phyloP scores from a whole-genome alignment of 2,888 invertebrate species.

The Epirrita christyi region DNA sequence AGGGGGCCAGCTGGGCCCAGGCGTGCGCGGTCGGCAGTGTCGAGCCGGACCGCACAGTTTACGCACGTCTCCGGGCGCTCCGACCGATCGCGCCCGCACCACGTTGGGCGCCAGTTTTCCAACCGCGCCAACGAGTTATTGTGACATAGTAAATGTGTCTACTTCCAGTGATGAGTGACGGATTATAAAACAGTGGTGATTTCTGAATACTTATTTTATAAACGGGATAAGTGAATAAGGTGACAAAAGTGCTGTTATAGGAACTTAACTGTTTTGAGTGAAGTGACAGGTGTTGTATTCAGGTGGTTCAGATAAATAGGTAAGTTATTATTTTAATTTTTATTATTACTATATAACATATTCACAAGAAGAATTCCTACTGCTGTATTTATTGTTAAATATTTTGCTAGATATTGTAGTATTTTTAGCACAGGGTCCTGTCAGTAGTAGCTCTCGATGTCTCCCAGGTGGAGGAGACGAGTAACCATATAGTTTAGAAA shows the following conservation, averaged over 20 bases:
- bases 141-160: slow-evolving; percentile 28
- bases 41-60: slow-evolving; percentile 56
- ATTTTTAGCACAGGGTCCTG: too few species aligned
- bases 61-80: slow-evolving; percentile 48
- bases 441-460: too few species aligned
- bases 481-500: too few species aligned
- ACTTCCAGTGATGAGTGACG: slow-evolving; percentile 36
- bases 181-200: slow-evolving; percentile 32
- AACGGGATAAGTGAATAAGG: slow-evolving; percentile 46
- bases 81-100: slow-evolving; percentile 44
- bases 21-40: slow-evolving; percentile 80
- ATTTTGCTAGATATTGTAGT: too few species aligned
- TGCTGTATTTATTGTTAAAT: too few species aligned
- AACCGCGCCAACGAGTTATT: slow-evolving; percentile 40
- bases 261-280: slow-evolving; percentile 42
- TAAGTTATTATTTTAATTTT: neutral
- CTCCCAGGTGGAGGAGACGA: too few species aligned
- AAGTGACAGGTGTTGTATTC: slow-evolving; percentile 50
- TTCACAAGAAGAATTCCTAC: too few species aligned
- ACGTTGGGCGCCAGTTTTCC: slow-evolving; percentile 67
- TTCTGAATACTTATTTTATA: slow-evolving; percentile 35
- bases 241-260: slow-evolving; percentile 39
- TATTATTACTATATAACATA: neutral
- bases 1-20: slow-evolving; percentile 72
- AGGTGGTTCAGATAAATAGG: slow-evolving; percentile 32